A percentile compares a stretch with the other conserved stretches of the same genome.
Conservation (phyloP, 2,797 vertebrate species). For the Sarcoramphus papa region DNA sequence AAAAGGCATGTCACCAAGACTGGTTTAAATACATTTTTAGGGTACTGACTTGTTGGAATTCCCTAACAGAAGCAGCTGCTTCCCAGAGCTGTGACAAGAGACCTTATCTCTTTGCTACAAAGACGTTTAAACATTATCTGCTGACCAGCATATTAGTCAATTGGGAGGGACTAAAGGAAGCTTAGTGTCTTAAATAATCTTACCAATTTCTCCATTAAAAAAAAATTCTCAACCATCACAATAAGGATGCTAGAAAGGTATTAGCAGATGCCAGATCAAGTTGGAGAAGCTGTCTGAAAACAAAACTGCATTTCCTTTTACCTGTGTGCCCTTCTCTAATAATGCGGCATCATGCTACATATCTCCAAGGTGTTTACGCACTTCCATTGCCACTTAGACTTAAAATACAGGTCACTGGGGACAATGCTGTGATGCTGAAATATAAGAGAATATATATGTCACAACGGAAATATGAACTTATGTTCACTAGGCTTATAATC, state of each 20-base stretch:
- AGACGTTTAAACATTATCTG: neutral
- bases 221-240: neutral
- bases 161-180: neutral
- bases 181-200: neutral
- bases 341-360: neutral
- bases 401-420: neutral
- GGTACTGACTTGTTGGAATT: neutral
- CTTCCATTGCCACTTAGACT: neutral
- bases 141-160: neutral
- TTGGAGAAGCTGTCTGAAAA: neutral
- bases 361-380: neutral
- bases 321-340: neutral
- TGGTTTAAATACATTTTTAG: neutral
- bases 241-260: neutral
- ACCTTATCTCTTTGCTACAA: neutral
- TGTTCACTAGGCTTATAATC: neutral
- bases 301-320: neutral
- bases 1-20: neutral
- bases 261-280: neutral
- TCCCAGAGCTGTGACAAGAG: neutral
- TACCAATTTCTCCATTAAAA: neutral
- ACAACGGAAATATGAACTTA: neutral
- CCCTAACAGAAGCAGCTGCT: neutral
- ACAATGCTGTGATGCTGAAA: neutral
- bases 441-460: neutral